phyloP scores from a whole-genome alignment of 1,140 invertebrate species.

The Microplitis mediator region DNA sequence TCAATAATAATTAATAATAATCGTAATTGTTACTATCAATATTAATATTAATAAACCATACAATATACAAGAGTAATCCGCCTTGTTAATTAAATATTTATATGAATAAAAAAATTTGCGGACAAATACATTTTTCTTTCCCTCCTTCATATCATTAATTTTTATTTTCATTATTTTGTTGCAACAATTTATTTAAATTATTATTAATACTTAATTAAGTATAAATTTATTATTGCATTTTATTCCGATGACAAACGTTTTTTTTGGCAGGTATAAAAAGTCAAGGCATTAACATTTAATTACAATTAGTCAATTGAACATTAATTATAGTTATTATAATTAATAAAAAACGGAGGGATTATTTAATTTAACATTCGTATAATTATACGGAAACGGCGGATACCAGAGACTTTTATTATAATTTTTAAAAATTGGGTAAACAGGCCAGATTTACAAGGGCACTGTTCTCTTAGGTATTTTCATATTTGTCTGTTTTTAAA shows the following conservation, averaged over 20 bases:
- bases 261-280: conserved; percentile 28
- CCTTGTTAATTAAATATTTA: background rate
- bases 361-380: background rate
- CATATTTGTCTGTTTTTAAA: background rate
- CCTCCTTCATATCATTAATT: background rate
- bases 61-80: conserved; percentile 11
- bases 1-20: background rate
- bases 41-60: conserved; percentile 9
- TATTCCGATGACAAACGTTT: conserved; percentile 7
- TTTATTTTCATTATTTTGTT: background rate
- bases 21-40: background rate
- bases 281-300: conserved; percentile 11
- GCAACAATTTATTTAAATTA: background rate
- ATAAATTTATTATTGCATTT: conserved; percentile 9
- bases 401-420: background rate
- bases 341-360: background rate
- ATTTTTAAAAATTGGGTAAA: background rate
- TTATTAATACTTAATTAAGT: conserved; percentile 10
- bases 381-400: background rate
- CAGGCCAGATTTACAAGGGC: conserved; percentile 1
- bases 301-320: background rate
- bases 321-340: background rate
- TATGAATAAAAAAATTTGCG: background rate
- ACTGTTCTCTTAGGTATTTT: conserved; percentile 12
- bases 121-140: background rate